These are phyloP conservation scores for Hiodon alosoides DNA, from an alignment of 2,113 vertebrate species.

Conservation along the genomic window DNA sequence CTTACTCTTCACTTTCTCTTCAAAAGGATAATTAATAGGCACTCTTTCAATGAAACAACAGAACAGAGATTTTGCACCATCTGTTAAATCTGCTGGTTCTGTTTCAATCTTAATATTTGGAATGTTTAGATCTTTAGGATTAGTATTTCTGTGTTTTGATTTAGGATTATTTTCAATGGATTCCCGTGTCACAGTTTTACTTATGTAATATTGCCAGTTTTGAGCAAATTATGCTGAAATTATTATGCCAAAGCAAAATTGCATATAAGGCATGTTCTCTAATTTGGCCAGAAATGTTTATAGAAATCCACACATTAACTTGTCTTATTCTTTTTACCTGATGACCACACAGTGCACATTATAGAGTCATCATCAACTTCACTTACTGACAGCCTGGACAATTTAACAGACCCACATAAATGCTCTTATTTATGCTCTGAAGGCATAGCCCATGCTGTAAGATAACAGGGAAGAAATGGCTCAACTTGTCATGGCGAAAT, in stretches of 20 bases:
- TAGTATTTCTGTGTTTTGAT: background rate
- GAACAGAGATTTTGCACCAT: too few species aligned
- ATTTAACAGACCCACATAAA: background rate
- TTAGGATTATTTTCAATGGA: background rate
- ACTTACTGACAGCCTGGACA: background rate
- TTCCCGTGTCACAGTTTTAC: background rate
- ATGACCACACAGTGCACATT: background rate
- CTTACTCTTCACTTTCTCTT: background rate
- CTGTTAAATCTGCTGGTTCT: too few species aligned
- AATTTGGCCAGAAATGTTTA: background rate
- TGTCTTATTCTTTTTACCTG: background rate
- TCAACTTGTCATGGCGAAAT: background rate
- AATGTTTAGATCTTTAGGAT: too few species aligned
- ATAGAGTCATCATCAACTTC: background rate
- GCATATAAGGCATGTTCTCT: too few species aligned
- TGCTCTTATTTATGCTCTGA: background rate
- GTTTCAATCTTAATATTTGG: too few species aligned
- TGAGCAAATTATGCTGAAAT: too few species aligned
- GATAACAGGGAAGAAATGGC: background rate
- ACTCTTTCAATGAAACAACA: background rate
- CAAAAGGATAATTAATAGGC: background rate
- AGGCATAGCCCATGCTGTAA: slow-evolving; percentile 2
- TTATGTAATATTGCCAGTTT: background rate
- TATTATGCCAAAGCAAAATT: background rate
- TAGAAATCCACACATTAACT: background rate